phyloP scores from a whole-genome alignment of 2,888 invertebrate genomes.

The Tenthredo amoena region DNA sequence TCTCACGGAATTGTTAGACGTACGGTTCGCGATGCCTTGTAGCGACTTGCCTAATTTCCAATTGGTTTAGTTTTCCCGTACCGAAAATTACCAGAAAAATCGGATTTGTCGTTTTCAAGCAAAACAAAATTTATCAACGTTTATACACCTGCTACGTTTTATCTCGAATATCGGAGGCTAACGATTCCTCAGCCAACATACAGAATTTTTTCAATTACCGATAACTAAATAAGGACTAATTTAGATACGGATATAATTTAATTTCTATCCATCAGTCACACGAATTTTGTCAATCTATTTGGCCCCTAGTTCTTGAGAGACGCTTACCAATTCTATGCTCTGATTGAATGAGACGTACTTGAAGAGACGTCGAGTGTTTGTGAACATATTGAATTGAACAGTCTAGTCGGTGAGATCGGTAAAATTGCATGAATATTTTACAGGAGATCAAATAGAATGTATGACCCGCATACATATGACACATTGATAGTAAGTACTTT shows the following conservation, averaged over 20 bases:
- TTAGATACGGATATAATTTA: not conserved
- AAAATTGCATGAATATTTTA: not conserved
- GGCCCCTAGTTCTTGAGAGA: not conserved
- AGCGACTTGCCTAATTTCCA: not conserved
- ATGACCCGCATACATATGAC: not conserved
- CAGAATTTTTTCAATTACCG: not conserved
- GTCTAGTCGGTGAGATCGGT: not conserved
- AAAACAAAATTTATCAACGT: not conserved
- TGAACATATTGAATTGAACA: not conserved
- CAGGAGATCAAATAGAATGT: not conserved
- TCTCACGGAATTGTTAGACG: not conserved
- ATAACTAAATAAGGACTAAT: not conserved
- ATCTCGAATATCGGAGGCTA: not conserved
- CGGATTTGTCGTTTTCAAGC: not conserved
- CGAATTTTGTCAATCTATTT: not conserved
- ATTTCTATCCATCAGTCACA: not conserved
- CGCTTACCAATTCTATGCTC: not conserved
- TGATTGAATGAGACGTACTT: not conserved
- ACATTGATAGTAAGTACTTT: not conserved
- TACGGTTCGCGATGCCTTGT: not conserved
- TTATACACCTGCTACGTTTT: not conserved
- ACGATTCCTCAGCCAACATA: not conserved
- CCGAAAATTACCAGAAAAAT: not conserved
- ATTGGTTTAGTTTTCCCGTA: not conserved
- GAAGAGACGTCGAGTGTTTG: constrained; percentile 11